Evolutionary conservation across 2,113 vertebrate genomes (phyloP).

Genomic region (Leucopsar rothschildi): DNA sequence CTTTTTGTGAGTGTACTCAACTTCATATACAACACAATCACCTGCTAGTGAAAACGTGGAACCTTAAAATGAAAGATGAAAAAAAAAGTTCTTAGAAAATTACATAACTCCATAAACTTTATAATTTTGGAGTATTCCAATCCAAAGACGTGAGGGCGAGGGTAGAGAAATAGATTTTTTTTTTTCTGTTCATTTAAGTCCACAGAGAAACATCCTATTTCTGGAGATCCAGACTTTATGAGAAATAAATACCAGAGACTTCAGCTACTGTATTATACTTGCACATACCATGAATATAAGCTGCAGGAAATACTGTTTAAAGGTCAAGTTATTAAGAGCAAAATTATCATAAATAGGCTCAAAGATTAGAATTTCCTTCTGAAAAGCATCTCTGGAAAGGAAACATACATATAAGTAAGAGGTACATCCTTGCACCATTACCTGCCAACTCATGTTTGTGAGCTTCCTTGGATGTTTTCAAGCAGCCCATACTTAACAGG

Average conservation of each 20-base stretch:
- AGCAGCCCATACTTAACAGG: not conserved
- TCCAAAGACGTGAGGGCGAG: not conserved
- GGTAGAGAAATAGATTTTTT: rapidly evolving
- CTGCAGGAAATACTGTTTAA: not conserved
- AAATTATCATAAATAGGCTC: conserved; percentile 35
- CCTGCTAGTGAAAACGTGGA: not conserved
- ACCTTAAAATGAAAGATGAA: not conserved
- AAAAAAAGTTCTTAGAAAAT: not conserved
- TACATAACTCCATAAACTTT: not conserved
- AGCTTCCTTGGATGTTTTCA: not conserved
- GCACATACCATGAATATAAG: not conserved
- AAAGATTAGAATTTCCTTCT: not conserved
- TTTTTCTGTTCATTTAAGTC: not conserved
- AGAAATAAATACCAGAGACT: not conserved
- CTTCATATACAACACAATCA: not conserved
- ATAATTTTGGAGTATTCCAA: not conserved
- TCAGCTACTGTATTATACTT: not conserved
- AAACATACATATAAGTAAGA: not conserved
- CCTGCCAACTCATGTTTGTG: not conserved
- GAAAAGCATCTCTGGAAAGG: not conserved
- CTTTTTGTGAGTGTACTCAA: not conserved
- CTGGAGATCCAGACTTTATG: not conserved
- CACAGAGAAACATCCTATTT: not conserved
- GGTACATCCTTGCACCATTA: not conserved
- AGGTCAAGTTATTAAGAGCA: conserved; percentile 28